Conservation (phyloP, 2,113 vertebrate species). For the Cyphomyrus plagiostoma region DNA sequence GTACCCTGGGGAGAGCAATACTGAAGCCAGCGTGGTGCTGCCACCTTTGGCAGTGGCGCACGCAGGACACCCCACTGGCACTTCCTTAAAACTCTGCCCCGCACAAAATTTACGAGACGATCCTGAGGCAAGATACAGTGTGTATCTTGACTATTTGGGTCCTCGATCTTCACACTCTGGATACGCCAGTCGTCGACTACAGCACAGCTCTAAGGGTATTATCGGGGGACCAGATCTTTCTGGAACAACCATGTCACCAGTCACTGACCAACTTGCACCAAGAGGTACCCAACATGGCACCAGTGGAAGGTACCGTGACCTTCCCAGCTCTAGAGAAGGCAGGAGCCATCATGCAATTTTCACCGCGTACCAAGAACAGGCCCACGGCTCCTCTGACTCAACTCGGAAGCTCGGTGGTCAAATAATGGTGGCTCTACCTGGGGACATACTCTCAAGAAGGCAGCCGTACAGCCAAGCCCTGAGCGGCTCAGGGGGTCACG, state of each 20-base stretch:
- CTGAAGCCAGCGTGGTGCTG: conserved; percentile 55
- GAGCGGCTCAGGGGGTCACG: conserved; percentile 47
- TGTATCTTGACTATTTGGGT: conserved; percentile 64
- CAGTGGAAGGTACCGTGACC: conserved; percentile 63
- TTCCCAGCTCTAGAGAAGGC: conserved; percentile 57
- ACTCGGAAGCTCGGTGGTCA: conserved; percentile 47
- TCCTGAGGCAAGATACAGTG: conserved; percentile 53
- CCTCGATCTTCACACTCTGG: conserved; percentile 62
- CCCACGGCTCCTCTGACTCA: conserved; percentile 55
- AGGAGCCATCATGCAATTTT: conserved; percentile 60
- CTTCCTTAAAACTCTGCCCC: conserved; percentile 67
- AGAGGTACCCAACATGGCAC: conserved; percentile 57
- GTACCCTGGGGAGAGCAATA: conserved; percentile 56
- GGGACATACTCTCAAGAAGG: conserved; percentile 44
- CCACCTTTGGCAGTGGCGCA: conserved; percentile 57
- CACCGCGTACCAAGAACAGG: conserved; percentile 62
- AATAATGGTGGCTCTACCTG: conserved; percentile 57
- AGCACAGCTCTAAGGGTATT: conserved; percentile 62
- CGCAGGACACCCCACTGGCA: conserved; percentile 57
- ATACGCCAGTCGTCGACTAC: conserved; percentile 61
- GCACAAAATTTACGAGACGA: conserved; percentile 62
- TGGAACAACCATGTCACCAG: conserved; percentile 63
- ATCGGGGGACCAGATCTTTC: conserved; percentile 60
- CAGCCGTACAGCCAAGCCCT: conserved; percentile 46
- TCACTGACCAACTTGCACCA: conserved; percentile 60